Evolutionary conservation across 2,797 vertebrate genomes (phyloP).

Genomic region (Galagoides demidoff): DNA sequence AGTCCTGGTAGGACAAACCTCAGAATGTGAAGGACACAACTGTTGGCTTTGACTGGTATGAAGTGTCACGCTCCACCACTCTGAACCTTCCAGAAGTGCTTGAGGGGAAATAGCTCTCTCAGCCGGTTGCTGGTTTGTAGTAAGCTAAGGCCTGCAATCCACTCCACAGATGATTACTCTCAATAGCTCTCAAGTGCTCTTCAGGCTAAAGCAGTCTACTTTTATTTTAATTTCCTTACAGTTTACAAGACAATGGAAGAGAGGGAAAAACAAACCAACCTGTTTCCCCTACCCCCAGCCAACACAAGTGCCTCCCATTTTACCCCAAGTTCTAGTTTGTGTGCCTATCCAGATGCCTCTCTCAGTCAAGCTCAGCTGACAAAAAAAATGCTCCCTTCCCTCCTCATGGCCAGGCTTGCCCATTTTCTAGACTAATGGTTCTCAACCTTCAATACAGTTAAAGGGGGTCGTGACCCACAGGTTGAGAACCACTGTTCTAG

Average conservation of each 20-base stretch:
- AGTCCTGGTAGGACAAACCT: not conserved
- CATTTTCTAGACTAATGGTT: not conserved
- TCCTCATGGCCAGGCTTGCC: not conserved
- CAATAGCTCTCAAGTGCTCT: not conserved
- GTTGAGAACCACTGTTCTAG: not conserved
- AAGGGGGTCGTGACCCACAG: no score
- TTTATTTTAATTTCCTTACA: not conserved
- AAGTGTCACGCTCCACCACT: not conserved
- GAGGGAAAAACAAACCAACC: not conserved
- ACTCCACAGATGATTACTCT: not conserved
- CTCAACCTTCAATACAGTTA: no score
- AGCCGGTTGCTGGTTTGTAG: not conserved
- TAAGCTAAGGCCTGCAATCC: not conserved
- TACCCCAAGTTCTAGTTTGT: not conserved
- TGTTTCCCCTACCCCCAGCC: not conserved
- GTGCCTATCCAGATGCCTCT: not conserved
- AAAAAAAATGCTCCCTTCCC: not conserved
- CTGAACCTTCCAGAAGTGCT: not conserved
- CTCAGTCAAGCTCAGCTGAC: not conserved
- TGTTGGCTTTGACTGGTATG: not conserved
- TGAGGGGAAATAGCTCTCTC: not conserved
- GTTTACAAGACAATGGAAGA: constrained; percentile 28
- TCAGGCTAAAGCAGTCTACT: not conserved
- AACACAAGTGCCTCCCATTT: not conserved
- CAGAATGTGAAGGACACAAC: not conserved